These are phyloP conservation scores for Muntiacus reevesi DNA, from an alignment of 2,113 vertebrate species.

Conservation along the genomic window DNA sequence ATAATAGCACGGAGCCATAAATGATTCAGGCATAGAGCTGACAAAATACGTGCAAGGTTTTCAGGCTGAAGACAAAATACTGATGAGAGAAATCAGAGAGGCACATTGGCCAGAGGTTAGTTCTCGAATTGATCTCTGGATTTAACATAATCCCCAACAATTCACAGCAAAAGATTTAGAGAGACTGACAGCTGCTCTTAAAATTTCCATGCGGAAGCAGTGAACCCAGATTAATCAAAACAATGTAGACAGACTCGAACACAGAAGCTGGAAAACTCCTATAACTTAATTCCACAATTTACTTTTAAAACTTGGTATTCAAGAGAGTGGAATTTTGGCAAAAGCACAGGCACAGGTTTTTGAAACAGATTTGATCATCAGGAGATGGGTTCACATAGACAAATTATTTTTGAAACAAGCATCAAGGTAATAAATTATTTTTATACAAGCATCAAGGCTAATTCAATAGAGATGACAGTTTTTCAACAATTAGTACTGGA, in stretches of 20 bases:
- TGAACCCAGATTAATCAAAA: background rate
- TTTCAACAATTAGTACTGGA: background rate
- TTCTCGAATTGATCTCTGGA: background rate
- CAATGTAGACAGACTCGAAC: background rate
- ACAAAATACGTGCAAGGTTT: background rate
- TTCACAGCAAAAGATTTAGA: background rate
- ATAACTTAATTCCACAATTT: background rate
- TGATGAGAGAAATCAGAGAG: background rate
- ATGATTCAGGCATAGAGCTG: too few relatives aligned
- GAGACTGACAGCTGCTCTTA: background rate
- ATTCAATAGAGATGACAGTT: background rate
- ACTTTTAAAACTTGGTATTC: background rate
- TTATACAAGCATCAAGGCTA: background rate
- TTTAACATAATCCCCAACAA: background rate
- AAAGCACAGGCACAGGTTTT: background rate
- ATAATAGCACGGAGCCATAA: background rate
- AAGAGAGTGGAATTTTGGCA: background rate
- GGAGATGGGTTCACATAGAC: background rate
- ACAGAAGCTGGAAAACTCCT: background rate
- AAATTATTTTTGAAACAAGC: background rate
- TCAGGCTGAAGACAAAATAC: too few relatives aligned
- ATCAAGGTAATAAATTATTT: background rate
- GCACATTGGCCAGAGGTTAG: background rate
- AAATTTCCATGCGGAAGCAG: background rate
- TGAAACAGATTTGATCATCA: background rate